Evolutionary conservation across 2,797 vertebrate species (phyloP), one percentile per base, ranked within the genome.

Genomic region (Rhabdophis nuchalis): DNA sequence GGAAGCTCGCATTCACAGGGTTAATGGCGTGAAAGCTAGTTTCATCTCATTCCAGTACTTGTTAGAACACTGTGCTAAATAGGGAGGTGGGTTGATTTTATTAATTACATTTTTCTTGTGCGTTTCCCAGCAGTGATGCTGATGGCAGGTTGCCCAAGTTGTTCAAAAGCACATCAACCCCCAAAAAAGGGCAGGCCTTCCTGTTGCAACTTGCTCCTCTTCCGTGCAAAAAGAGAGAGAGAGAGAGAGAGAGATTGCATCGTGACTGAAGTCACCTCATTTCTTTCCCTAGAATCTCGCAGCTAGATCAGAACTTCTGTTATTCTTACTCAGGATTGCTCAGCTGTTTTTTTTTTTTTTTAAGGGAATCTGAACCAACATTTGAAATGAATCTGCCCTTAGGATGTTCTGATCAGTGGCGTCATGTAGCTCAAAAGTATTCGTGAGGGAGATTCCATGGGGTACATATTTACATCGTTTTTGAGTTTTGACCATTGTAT

Each of bases 151-250:
- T 90, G 95, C 93, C 46, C 46, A 32, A 0, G 0, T 46, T 89
- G 23, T 88, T 93, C 91, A 96, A 52, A 91, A 94, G 72, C 36
- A 82, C 20, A 82, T 41, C 72, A 82, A 12, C 14, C 64, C 16
- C 11, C 23, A 41, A 77, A 95, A 27, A n/a, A 94, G 95, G 91
- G 95, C 91, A 93, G 92, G 64, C 89, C 82, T 92, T 95, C 95
- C 89, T 91, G 93, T 90, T 89, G 64, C 92, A 89, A 93, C 95
- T 93, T 94, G 89, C 0, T 94, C 94, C 54, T 93, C 20, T 1
- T 53, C 64, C 32, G 46, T 13, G n/a, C 2, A 68, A 46, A 86
- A 56, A 25, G 6, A 32, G 25, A n/a, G 60, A n/a, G 57, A 41
- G 9, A n/a, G 61, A 64, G 52, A 29, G 46, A 41, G 5, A 10